Base-by-base conservation (phyloP, 1,140 invertebrate species). In the Drosophila sp. region DNA sequence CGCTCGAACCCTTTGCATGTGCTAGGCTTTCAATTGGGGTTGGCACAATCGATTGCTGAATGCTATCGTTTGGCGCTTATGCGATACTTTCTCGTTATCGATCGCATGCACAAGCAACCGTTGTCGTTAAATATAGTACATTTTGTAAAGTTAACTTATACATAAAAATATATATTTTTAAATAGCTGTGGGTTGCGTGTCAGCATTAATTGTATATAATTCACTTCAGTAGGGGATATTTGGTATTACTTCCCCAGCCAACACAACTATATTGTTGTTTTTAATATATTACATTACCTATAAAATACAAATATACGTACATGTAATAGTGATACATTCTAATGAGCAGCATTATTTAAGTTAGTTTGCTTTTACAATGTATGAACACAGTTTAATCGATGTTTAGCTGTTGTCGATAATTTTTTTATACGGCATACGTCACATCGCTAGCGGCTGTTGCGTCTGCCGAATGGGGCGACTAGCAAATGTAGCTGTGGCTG, bases 381-480 rank as follows among this genome's bases (percentile, higher is more conserved):
- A 13, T 40, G 0, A 21, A 21, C n/a, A 13, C 48, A 32, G 4
- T 8, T 27, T 32, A 32, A 56, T 70, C 59, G 67, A 64, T 64
- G 18, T 16, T 54, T 21, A 14, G 0, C n/a, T 25, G 34, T 8
- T 50, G 16, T 45, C 59, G 70, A 71, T 72, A 72, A 29, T 53
- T 57, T 21, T 21, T 57, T 21, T 21, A 59, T 14, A 11, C 50
- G 32, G 32, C 41, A 18, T 9, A 16, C 8, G 1, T 11, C 40
- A 40, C 71, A 73, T 73, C 69, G 27, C 69, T 32, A 58, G 27
- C 53, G 41, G 34, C 32, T 48, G 62, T 66, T 58, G 70, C 34
- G 41, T 48, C 64, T 54, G 54, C 41, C 48, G 63, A 53, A 58
- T 53, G 46, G 25, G 34, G 18, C 62, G 54, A 66, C 9, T 51